Percentiles rank a stretch among this genome's conserved stretches.
Evolutionary conservation across 1,140 invertebrate species (phyloP).

Genomic region (Drosophila kikkawai): DNA sequence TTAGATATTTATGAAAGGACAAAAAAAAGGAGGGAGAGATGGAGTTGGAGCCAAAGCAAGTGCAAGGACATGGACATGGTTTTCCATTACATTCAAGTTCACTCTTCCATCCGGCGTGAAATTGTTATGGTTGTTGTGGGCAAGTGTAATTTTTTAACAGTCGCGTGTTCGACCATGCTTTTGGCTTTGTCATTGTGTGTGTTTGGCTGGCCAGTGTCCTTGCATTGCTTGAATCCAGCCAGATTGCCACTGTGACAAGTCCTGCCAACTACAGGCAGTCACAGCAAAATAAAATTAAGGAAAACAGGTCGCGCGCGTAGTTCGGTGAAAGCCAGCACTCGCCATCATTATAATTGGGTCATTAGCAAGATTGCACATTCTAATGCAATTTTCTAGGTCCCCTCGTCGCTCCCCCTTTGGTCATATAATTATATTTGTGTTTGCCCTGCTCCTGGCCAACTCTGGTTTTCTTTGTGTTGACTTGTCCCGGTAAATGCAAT

Average conservation of each 20-base stretch:
- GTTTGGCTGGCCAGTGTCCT: conserved; percentile 40
- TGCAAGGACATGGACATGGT: conserved; percentile 30
- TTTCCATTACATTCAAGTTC: conserved; percentile 40
- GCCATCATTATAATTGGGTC: conserved; percentile 64
- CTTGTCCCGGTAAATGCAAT: conserved; percentile 31
- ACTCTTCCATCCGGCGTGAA: conserved; percentile 10
- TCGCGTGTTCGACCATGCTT: conserved; percentile 29
- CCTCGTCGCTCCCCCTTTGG: not conserved
- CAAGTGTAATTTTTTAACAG: conserved; percentile 36
- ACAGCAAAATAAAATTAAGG: conserved; percentile 1
- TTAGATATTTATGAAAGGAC: conserved; percentile 66
- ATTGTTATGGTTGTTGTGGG: conserved; percentile 31
- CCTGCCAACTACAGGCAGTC: conserved; percentile 16
- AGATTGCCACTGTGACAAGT: conserved; percentile 39
- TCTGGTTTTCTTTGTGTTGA: conserved; percentile 17
- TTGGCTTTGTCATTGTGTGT: conserved; percentile 17
- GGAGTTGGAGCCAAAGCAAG: not conserved
- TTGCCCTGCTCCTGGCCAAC: conserved; percentile 1
- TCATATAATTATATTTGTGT: conserved; percentile 38
- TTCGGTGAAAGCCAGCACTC: conserved; percentile 53
- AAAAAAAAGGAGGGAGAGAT: not conserved
- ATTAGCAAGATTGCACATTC: conserved; percentile 68
- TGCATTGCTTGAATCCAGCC: conserved; percentile 45
- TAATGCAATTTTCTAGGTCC: conserved; percentile 49
- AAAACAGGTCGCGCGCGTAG: conserved; percentile 14